Evolutionary conservation across 2,113 vertebrate genomes (phyloP), one percentile per base, ranked within the genome.

Genomic region (Pseudorectes ferrugineus): DNA sequence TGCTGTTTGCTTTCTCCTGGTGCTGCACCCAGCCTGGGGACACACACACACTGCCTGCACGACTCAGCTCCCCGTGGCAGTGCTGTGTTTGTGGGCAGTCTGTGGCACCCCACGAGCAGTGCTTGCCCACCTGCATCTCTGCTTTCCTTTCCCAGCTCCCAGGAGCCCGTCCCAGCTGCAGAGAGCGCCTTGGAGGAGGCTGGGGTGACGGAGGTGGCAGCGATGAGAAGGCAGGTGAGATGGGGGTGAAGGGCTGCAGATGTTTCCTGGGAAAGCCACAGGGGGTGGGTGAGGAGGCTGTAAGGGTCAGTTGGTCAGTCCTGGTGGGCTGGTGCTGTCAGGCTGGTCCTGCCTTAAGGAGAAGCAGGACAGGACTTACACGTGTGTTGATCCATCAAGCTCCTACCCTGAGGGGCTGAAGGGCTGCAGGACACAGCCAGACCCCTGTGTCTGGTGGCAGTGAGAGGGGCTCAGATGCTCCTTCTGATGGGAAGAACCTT

Each of bases 171-270:
- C 19, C 16, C 63, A 26, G 36, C 54, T 15, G 43, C 31, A 8
- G 95, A 95, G 33, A 46, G 66, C 4, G 1, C 75, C 84, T 19
- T 90, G 79, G 96, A 97, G 68, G 93, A 95, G 51, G 40, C 61
- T 0, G 78, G 26, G 11, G 52, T 36, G n/a, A n/a, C 95, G 5
- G 97, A 98, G 79, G 68, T 97, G 61, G 88, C 88, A 31, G 76
- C 63, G 2, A 94, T 98, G 75, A 96, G 82, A 26, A 96, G 87
- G 29, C 96, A 98, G 97, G 97, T 98, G 91, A 90, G 94, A 8
- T 6, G 21, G n/a, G 8, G 33, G 0, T 22, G 24, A 71, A 45
- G 25, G 54, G 49, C 49, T 82, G 77, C 11, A 21, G 0, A 2
- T 38, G 22, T 33, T 52, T 15, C 4, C 54, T 87, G 89, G 45